Conservation (phyloP, 1,140 invertebrate species). For the Meteorus sp. region DNA sequence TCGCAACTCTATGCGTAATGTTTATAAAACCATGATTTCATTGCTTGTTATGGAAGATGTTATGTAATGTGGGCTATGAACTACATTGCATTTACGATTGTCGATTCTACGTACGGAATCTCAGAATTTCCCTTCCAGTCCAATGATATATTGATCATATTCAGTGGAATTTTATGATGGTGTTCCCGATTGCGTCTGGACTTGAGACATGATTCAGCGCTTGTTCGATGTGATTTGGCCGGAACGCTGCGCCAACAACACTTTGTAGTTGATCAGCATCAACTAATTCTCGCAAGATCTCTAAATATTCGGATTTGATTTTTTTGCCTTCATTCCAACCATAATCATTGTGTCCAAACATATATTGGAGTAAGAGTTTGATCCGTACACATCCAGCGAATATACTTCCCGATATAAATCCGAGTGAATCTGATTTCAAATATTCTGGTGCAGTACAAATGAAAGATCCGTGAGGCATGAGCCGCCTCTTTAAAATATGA, state of each 20-base stretch:
- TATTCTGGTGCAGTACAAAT: constrained; percentile 57
- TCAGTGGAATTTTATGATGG: constrained; percentile 71
- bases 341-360: constrained; percentile 48
- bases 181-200: constrained; percentile 71
- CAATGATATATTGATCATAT: constrained; percentile 6
- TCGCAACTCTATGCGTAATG: neutral
- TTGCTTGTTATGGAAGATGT: too few species aligned
- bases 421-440: constrained; percentile 62
- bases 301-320: constrained; percentile 56
- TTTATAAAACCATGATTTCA: too few species aligned
- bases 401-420: constrained; percentile 58
- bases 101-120: neutral
- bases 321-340: constrained; percentile 57
- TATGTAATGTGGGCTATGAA: too few species aligned
- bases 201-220: constrained; percentile 70
- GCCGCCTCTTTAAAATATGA: constrained; percentile 53
- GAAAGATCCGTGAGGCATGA: constrained; percentile 56
- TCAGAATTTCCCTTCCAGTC: constrained; percentile 8
- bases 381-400: constrained; percentile 57
- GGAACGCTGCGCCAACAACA: constrained; percentile 67
- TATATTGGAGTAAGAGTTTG: constrained; percentile 52
- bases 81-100: neutral
- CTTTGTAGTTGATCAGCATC: constrained; percentile 62
- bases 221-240: constrained; percentile 69
- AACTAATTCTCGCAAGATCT: constrained; percentile 58